Conservation (phyloP, 2,797 vertebrate genomes). For the Karalla daura region DNA sequence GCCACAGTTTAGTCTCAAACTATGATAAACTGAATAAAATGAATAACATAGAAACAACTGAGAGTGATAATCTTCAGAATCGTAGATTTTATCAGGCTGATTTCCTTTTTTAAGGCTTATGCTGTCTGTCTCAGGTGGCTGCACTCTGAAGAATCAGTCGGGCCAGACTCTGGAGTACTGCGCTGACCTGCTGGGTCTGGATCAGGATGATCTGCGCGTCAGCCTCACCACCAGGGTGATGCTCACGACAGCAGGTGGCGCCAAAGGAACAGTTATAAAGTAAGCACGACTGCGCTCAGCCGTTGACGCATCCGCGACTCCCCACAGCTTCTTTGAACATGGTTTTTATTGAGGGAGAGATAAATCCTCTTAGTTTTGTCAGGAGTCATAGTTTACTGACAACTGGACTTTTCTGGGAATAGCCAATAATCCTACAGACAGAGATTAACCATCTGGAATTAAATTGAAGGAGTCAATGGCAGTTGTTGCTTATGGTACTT, state of each 20-base stretch:
- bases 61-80: too few species aligned
- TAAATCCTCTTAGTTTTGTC: neutral
- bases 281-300: constrained; percentile 72
- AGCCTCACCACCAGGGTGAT: constrained; percentile 97
- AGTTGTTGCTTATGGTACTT: constrained; percentile 13
- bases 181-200: constrained; percentile 92
- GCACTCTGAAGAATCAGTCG: constrained; percentile 90
- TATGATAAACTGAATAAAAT: too few species aligned
- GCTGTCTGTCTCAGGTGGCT: constrained; percentile 87
- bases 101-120: neutral
- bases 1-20: neutral
- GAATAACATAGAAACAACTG: too few species aligned
- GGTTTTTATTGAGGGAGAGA: neutral
- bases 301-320: neutral
- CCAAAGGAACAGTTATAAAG: constrained; percentile 99
- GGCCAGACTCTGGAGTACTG: constrained; percentile 88
- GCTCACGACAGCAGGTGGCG: constrained; percentile 98
- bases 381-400: neutral
- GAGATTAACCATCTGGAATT: constrained; percentile 33
- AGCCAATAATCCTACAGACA: constrained; percentile 17
- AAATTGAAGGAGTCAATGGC: constrained; percentile 35
- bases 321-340: constrained; percentile 1
- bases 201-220: constrained; percentile 92
- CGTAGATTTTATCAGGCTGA: too few species aligned
- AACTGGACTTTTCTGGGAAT: constrained; percentile 24